phyloP scores from a whole-genome alignment of 2,113 vertebrate genomes.

The Glaucomys volans region DNA sequence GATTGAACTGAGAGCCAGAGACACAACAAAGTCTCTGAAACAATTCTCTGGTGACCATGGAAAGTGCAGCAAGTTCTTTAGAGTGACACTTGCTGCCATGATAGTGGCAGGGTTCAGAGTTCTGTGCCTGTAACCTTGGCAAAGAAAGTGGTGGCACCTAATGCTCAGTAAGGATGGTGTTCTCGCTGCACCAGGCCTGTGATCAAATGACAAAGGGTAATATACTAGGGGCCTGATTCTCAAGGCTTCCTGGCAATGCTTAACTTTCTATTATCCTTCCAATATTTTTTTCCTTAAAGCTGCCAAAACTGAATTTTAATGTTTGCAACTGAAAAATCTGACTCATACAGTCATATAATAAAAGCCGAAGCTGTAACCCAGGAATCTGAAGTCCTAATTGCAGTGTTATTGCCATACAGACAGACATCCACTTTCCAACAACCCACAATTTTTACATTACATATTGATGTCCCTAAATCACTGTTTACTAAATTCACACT shows the following conservation, averaged over 20 bases:
- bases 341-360: slow-evolving; percentile 22
- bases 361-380: slow-evolving; percentile 38
- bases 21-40: not conserved
- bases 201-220: not conserved
- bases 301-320: slow-evolving; percentile 40
- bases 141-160: not conserved
- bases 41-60: not conserved
- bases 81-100: not conserved
- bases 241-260: not conserved
- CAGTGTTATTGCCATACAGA: not conserved
- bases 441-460: not conserved
- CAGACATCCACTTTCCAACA: not conserved
- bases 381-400: slow-evolving; percentile 26
- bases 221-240: not conserved
- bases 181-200: not conserved
- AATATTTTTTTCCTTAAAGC: slow-evolving; percentile 16
- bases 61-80: slow-evolving; percentile 12
- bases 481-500: slow-evolving; percentile 50
- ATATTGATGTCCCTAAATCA: not conserved
- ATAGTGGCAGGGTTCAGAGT: not conserved
- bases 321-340: slow-evolving; percentile 36
- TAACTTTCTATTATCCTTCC: not conserved
- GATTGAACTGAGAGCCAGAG: not conserved
- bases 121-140: not conserved
- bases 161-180: not conserved